Conservation (phyloP, 2,888 invertebrate species). For the Embidobia sp. region DNA sequence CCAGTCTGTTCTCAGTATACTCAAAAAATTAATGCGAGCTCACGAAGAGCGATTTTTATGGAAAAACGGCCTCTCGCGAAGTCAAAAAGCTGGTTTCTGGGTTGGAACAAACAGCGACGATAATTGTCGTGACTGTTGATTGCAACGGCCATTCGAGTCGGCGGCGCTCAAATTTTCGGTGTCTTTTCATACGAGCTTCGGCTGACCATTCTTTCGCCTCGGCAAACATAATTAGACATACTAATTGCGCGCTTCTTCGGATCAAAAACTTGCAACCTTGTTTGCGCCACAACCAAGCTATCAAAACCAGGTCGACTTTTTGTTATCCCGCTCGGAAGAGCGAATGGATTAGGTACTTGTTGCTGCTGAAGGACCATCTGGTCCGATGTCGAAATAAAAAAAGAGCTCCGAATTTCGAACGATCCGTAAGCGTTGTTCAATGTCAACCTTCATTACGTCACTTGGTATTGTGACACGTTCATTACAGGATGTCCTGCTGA, state of each 20-base stretch:
- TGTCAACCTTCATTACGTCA: slow-evolving; percentile 2
- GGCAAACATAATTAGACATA: slow-evolving; percentile 21
- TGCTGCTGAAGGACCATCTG: slow-evolving; percentile 15
- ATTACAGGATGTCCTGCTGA: not conserved
- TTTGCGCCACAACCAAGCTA: slow-evolving; percentile 7
- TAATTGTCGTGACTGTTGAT: too few relatives aligned
- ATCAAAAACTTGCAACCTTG: not conserved
- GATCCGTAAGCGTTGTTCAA: not conserved
- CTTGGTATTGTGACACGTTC: not conserved
- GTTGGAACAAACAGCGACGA: slow-evolving; percentile 41
- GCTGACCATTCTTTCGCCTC: slow-evolving; percentile 16
- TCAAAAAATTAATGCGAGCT: slow-evolving; percentile 34
- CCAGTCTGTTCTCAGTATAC: too few relatives aligned
- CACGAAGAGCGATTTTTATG: slow-evolving; percentile 49
- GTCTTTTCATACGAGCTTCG: slow-evolving; percentile 20
- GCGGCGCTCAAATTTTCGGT: slow-evolving; percentile 7
- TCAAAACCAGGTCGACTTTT: slow-evolving; percentile 5
- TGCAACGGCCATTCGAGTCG: slow-evolving; percentile 24
- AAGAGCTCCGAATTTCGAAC: too few relatives aligned
- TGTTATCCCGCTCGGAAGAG: slow-evolving; percentile 4
- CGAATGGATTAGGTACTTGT: slow-evolving; percentile 27
- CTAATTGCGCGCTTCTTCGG: not conserved
- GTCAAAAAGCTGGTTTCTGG: slow-evolving; percentile 50
- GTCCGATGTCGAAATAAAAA: slow-evolving; percentile 5
- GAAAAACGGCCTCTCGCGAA: slow-evolving; percentile 47